Evolutionary conservation across 2,113 vertebrate genomes (phyloP), one percentile per base, ranked within the genome.

Genomic region (Phalacrocorax pelagicus): DNA sequence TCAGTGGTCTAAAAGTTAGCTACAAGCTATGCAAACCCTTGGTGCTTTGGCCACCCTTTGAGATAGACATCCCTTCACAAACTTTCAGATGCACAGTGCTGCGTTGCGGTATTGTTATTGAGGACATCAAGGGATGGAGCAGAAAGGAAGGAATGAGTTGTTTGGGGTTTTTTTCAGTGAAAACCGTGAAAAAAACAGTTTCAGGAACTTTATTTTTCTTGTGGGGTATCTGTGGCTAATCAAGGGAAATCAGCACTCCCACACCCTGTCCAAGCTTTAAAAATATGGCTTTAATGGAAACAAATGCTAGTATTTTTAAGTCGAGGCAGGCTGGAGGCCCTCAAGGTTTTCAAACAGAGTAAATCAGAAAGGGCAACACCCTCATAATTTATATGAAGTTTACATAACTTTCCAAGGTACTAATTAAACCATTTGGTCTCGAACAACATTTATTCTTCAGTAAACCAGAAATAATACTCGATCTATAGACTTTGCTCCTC

Each of bases 171-270:
- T 84, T 59, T 88, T 69, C 34, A 75, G 26, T 7, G 10, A 59
- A 88, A 93, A 86, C 6, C 0, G 0, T 51, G 55, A 42, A 90
- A 82, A 92, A 92, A 90, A 5, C 22, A 3, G 38, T 77, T 86
- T 93, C 32, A 79, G 49, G 46, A 92, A 58, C 32, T 92, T 86
- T 93, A 19, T 90, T 97, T 95, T 96, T 92, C 81, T 90, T 94
- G 21, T 83, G 85, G 51, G 30, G 55, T 95, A 86, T 94, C 89
- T 95, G 88, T 73, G 82, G 77, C 61, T 96, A 92, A 95, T 95
- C 95, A 91, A 90, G 72, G 57, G 70, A 94, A 85, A 93, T 95
- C 95, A 95, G 83, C 79, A 75, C 96, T 95, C 96, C 95, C 63
- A 92, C 96, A 90, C 94, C 62, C 77, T 88, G 93, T 95, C 87